Conservation (phyloP, 2,113 vertebrate genomes). For the Rostratula benghalensis region DNA sequence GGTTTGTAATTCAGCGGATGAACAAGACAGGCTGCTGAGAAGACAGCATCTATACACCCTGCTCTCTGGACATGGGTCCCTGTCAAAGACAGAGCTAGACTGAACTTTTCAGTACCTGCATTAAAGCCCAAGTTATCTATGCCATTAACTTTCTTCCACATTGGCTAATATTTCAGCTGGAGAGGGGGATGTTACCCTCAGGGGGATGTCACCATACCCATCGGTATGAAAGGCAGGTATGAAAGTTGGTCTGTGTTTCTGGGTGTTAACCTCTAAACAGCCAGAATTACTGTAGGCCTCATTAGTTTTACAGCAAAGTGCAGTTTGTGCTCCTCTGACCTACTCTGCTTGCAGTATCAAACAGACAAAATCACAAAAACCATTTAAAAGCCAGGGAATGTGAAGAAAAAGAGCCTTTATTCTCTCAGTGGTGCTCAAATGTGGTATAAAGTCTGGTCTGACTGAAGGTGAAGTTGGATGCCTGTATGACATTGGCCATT, state of each 20-base stretch:
- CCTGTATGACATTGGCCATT: not conserved
- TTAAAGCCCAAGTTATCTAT: not conserved
- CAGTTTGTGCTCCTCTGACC: not conserved
- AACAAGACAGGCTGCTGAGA: not conserved
- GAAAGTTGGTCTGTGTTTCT: not conserved
- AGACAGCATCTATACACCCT: not conserved
- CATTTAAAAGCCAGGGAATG: not conserved
- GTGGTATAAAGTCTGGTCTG: not conserved
- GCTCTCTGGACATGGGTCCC: not conserved
- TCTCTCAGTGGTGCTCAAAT: not conserved
- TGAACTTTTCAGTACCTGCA: not conserved
- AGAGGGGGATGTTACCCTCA: not conserved
- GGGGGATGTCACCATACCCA: too few relatives aligned
- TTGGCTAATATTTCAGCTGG: not conserved
- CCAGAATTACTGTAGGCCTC: not conserved
- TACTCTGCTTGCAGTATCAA: not conserved
- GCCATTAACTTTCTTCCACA: not conserved
- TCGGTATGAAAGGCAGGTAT: not conserved
- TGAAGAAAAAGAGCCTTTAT: not conserved
- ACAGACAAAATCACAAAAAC: not conserved
- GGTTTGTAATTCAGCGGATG: not conserved
- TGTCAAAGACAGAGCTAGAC: not conserved
- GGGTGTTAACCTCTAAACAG: not conserved
- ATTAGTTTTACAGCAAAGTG: not conserved
- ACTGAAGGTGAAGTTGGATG: not conserved